Conservation (phyloP, 2,113 vertebrate species). For the Gila orcuttii region DNA sequence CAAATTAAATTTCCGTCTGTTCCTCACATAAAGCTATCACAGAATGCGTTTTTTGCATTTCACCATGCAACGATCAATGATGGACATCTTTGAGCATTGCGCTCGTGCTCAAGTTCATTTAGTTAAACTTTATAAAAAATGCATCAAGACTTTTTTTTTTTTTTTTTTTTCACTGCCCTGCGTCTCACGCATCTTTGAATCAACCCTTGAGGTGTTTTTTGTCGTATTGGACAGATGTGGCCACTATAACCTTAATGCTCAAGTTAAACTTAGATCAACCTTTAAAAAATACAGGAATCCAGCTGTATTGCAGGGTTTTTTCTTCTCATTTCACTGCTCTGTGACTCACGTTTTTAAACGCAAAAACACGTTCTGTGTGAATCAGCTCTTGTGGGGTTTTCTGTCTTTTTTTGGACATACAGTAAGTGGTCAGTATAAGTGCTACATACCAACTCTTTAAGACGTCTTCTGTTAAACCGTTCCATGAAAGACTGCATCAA, state of each 20-base stretch:
- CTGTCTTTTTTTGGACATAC: background rate
- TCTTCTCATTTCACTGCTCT: background rate
- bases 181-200: background rate
- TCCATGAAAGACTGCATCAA: background rate
- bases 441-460: background rate
- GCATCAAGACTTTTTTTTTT: too few species aligned
- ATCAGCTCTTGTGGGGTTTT: background rate
- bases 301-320: background rate
- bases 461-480: background rate
- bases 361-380: background rate
- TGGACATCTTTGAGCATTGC: too few species aligned
- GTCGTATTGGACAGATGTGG: background rate
- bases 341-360: background rate
- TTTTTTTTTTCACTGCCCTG: background rate
- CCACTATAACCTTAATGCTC: background rate
- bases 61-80: too few species aligned
- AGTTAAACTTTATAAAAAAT: too few species aligned
- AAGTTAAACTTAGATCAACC: background rate
- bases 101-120: too few species aligned
- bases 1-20: too few species aligned
- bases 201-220: background rate
- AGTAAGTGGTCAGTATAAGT: background rate
- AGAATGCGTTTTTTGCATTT: too few species aligned
- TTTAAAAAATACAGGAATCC: background rate
- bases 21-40: too few species aligned